Conservation (phyloP, 2,888 invertebrate genomes). For the Phengaris arion region DNA sequence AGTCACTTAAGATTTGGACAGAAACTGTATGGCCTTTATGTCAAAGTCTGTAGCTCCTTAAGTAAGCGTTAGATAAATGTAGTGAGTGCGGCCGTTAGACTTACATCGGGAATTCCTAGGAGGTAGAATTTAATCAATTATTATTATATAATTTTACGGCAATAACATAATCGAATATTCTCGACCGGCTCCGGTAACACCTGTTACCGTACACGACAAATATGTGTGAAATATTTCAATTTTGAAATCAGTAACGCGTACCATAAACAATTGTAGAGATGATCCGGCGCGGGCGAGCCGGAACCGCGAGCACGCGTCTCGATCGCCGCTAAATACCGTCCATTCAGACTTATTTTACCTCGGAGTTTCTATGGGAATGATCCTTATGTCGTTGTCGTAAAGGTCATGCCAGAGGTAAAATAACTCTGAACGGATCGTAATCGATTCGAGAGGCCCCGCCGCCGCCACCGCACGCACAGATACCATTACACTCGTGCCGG, state of each 20-base stretch:
- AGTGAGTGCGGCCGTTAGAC: too few species aligned
- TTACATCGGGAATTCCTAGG: neutral
- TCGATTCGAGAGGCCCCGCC: constrained; percentile 63
- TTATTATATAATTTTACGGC: neutral
- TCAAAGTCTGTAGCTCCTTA: too few species aligned
- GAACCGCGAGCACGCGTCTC: constrained; percentile 70
- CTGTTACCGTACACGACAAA: constrained; percentile 5
- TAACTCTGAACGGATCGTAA: constrained; percentile 40
- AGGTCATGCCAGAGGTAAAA: neutral
- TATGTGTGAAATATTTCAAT: constrained; percentile 10
- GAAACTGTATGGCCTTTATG: too few species aligned
- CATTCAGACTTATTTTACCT: neutral
- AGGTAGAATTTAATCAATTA: neutral
- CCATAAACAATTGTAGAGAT: constrained; percentile 42
- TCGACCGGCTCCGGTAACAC: neutral
- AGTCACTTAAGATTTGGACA: too few species aligned
- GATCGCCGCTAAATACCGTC: constrained; percentile 45
- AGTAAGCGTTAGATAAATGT: too few species aligned
- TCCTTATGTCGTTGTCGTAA: neutral
- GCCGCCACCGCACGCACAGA: constrained; percentile 41
- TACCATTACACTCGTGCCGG: constrained; percentile 58
- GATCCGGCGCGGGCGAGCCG: constrained; percentile 55
- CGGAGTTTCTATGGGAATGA: neutral
- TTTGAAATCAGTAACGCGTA: constrained; percentile 21
- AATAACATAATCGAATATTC: neutral